Evolutionary conservation across 2,113 vertebrate species (phyloP).

Genomic region (Casuarius casuarius): DNA sequence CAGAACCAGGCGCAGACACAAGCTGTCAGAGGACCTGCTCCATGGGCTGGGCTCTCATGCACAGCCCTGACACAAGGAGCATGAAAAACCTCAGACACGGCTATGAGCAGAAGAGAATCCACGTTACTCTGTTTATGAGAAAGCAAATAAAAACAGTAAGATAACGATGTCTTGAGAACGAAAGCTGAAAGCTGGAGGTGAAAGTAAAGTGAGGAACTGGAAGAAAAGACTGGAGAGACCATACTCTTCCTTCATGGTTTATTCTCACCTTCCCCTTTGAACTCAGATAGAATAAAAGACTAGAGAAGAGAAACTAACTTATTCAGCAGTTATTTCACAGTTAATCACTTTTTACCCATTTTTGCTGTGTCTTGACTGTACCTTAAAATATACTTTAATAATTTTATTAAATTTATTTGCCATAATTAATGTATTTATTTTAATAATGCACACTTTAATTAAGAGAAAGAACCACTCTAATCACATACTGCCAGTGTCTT

Average conservation of each 20-base stretch:
- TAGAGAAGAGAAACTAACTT: too few species aligned
- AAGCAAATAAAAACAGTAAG: not conserved
- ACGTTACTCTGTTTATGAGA: not conserved
- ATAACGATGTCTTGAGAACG: not conserved
- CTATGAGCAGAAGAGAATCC: not conserved
- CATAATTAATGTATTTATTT: not conserved
- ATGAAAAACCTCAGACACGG: accelerated
- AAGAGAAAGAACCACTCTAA: not conserved
- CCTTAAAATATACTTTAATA: not conserved
- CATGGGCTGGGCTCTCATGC: not conserved
- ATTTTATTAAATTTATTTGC: not conserved
- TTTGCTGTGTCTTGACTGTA: not conserved
- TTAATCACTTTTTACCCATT: not conserved
- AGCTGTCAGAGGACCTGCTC: accelerated
- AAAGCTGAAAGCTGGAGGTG: not conserved
- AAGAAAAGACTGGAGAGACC: not conserved
- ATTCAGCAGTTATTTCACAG: not conserved
- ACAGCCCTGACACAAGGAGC: accelerated
- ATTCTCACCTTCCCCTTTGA: not conserved
- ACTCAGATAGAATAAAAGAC: too few species aligned
- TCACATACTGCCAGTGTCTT: not conserved
- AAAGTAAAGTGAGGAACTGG: not conserved
- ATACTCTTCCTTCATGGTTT: not conserved
- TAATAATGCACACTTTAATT: not conserved
- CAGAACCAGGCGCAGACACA: too few species aligned